Evolutionary conservation across 2,797 vertebrate genomes (phyloP).

Genomic region (Melanotaenia parkinsoni): DNA sequence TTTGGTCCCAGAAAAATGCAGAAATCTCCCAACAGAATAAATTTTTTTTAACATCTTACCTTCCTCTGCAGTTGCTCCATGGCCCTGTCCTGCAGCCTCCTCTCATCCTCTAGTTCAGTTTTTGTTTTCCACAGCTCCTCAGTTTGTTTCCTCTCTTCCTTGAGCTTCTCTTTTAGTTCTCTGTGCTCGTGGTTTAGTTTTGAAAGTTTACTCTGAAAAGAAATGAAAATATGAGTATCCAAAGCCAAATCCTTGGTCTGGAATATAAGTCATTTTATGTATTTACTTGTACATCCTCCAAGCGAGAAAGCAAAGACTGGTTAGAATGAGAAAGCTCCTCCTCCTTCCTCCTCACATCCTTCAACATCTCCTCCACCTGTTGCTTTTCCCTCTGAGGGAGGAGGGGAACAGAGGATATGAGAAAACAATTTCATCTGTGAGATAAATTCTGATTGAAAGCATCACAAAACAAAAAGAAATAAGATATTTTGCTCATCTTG

Average conservation of each 20-base stretch:
- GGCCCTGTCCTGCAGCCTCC: constrained; percentile 84
- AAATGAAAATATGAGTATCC: not conserved
- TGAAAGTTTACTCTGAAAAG: constrained; percentile 81
- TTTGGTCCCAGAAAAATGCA: constrained; percentile 6
- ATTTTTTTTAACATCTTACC: constrained; percentile 72
- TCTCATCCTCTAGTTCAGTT: constrained; percentile 89
- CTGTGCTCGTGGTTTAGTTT: constrained; percentile 86
- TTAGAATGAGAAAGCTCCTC: constrained; percentile 84
- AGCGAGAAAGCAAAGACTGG: constrained; percentile 82
- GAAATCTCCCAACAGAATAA: not conserved
- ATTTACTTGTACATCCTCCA: constrained; percentile 89
- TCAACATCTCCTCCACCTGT: constrained; percentile 83
- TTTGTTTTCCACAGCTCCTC: constrained; percentile 89
- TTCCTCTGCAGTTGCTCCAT: constrained; percentile 94
- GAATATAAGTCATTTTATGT: not conserved
- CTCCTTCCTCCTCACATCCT: constrained; percentile 82
- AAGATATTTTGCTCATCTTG: not conserved
- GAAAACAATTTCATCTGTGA: not conserved
- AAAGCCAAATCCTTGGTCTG: not conserved
- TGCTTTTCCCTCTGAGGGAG: constrained; percentile 85
- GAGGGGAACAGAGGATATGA: not conserved
- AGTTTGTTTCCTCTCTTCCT: constrained; percentile 86
- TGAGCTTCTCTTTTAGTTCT: constrained; percentile 87
- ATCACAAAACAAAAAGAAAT: not conserved
- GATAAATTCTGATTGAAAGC: not conserved